Base-by-base conservation (phyloP, 2,113 vertebrate genomes). In the Sylvietta virens region DNA sequence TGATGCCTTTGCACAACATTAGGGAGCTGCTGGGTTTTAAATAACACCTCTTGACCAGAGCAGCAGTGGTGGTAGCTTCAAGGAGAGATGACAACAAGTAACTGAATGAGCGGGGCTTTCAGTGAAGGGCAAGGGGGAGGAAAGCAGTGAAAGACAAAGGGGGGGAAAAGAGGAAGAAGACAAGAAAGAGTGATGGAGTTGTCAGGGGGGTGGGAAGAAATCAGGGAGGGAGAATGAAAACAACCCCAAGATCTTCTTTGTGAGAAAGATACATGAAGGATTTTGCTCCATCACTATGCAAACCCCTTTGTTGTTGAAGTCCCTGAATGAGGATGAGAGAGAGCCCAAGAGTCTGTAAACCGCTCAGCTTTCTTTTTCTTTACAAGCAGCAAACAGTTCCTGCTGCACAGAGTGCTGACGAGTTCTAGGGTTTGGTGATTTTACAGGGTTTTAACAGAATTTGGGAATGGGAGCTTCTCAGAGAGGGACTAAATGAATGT, bases 11-110 rank as follows among this genome's bases (percentile, higher is more conserved):
- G 94, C 94, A 96, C 93, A 96, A 95, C 92, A 94, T 96, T 94
- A 95, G 95, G 95, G 97, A 96, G 95, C 96, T 97, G 96, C 96
- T 96, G 95, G 95, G 97, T 96, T 97, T 97, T 97, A 97, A 97
- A 96, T 95, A 97, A 97, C 97, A 97, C 97, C 97, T 97, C 95
- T 94, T 96, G 94, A 96, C 95, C 96, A 97, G 92, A 97, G 95
- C 88, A 96, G 92, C 94, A 92, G 94, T 92, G 92, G 96, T 95
- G 91, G 96, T 85, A 88, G 95, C 88, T 93, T 94, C 95, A 94
- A 94, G 94, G 94, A 95, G 93, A 92, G 94, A 96, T 70, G 96
- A 95, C 95, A 97, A 96, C 50, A 86, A 92, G 93, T 3, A 70
- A 95, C 88, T 95, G 94, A 96, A 88, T 64, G 93, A 96, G 91